Evolutionary conservation across 2,113 vertebrate genomes (phyloP).

Genomic region (Cyphomyrus discorhynchus): DNA sequence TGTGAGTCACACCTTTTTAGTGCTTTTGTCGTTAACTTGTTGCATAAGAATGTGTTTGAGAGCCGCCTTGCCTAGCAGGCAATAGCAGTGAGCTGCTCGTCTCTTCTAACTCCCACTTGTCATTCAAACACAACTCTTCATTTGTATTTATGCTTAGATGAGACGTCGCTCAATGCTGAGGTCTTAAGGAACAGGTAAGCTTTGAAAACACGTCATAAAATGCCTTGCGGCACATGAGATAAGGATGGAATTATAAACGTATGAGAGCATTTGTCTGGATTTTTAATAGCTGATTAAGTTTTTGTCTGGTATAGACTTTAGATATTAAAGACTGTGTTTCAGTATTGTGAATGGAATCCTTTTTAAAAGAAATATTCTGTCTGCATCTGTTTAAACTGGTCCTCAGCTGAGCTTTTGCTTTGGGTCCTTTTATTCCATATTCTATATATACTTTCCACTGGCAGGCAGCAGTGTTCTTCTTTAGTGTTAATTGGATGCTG

Average conservation of each 20-base stretch:
- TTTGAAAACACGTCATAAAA: not conserved
- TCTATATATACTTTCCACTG: not conserved
- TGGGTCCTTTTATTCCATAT: not conserved
- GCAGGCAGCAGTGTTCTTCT: not conserved
- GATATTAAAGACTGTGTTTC: not conserved
- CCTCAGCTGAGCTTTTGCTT: not conserved
- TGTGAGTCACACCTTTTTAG: not conserved
- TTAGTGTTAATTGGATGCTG: not conserved
- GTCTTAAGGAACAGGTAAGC: not conserved
- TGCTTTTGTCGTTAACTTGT: not conserved
- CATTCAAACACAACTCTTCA: not conserved
- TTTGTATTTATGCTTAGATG: conserved; percentile 1
- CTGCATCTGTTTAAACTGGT: not conserved
- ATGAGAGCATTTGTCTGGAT: not conserved
- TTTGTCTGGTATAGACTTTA: not conserved
- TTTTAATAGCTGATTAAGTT: not conserved
- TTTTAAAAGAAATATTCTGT: not conserved
- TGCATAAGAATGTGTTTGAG: conserved; percentile 11
- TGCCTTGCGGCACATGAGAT: not conserved
- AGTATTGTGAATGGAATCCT: not conserved
- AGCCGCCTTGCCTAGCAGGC: not conserved
- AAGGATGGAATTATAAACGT: not conserved
- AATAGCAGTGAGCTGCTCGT: not conserved
- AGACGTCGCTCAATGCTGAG: not conserved
- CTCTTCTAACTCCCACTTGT: not conserved